These are phyloP conservation scores for Megaptera novaeangliae DNA, from an alignment of 2,113 vertebrate species.

Conservation along the genomic window DNA sequence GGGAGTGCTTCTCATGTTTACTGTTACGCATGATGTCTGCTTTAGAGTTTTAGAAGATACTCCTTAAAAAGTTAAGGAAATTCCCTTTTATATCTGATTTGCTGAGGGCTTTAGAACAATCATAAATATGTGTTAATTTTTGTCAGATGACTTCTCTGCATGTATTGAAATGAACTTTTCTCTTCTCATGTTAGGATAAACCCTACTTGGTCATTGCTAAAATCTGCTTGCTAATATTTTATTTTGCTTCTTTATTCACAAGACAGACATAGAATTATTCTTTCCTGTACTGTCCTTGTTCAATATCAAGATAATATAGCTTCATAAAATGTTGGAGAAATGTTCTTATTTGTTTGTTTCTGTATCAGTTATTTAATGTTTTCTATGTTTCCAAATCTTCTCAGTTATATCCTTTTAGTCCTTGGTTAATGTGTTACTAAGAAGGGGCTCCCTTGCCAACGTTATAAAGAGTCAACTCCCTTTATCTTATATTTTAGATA, in stretches of 20 bases:
- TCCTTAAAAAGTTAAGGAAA: background rate
- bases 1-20: background rate
- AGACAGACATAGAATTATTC: background rate
- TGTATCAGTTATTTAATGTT: background rate
- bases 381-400: background rate
- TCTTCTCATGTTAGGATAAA: background rate
- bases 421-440: background rate
- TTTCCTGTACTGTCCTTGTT: background rate
- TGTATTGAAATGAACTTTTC: background rate
- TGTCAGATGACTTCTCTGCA: background rate
- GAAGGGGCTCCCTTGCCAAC: background rate
- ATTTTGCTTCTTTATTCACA: background rate
- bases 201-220: background rate
- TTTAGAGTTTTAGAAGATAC: background rate
- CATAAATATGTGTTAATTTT: background rate
- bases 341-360: background rate
- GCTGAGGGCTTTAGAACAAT: background rate
- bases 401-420: background rate
- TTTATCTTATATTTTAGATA: background rate
- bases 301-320: constrained; percentile 1
- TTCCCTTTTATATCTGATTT: background rate
- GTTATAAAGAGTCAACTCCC: background rate
- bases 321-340: background rate
- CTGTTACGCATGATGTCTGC: background rate
- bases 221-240: constrained; percentile 11